Evolutionary conservation across 1,140 invertebrate genomes (phyloP), one percentile per base, ranked within the genome.

Genomic region (Drosophila nikananu): DNA sequence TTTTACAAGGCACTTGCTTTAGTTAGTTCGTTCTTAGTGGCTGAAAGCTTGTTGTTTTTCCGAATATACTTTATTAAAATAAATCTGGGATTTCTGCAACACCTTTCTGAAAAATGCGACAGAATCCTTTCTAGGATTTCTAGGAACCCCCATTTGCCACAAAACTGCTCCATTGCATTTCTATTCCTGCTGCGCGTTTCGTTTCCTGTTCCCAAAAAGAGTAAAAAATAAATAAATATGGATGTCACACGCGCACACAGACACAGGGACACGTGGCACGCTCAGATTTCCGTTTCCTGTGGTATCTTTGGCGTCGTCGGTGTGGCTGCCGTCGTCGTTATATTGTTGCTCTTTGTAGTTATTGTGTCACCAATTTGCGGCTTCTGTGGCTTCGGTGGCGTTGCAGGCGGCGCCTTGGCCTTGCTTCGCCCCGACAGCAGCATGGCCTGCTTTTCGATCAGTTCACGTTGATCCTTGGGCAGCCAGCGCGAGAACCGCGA

Each of bases 401-500:
- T 72, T 15, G 77, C 55, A 5, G 62, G 49, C 10, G 74, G 49
- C 15, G 74, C 61, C 58, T 41, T 52, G 17, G 63, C 64, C 27
- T 76, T 77, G 41, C 48, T 55, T 35, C 77, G 73, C 66, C 77
- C 91, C 17, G 91, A 87, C 7, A 92, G 67, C 25, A 92, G 37
- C 30, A 83, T 89, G 0, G 91, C 91, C 74, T 92, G 91, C 48
- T 92, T 92, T 46, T 92, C 87, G 41, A 92, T 71, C 49, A 92
- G 72, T 49, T 86, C 91, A 9, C 87, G 80, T 62, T 92, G 91
- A 86, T 92, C 91, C 82, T 92, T 92, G 60, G 91, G 91, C 68
- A 92, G 73, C 91, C 91, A 92, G 7, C 87, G 86, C 8, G 91
- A 78, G 64, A 89, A 92, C 37, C 91, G 82, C 42, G 91, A 92